Evolutionary conservation across 1,140 invertebrate genomes (phyloP).

Genomic region (Mesaphorura yosii): DNA sequence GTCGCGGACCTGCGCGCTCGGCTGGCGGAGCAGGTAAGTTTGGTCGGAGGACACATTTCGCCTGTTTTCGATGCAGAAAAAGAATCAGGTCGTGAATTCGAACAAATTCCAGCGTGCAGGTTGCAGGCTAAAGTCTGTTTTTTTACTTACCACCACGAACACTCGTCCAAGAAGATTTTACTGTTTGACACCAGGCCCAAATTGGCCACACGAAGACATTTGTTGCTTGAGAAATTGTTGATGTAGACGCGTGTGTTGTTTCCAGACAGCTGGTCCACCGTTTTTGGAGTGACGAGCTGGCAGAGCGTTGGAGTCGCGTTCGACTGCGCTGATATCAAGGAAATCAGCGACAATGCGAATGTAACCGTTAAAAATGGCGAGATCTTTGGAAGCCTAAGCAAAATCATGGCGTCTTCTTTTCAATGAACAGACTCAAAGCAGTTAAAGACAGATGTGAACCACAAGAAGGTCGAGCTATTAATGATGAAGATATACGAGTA

Average conservation of each 20-base stretch:
- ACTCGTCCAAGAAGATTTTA: slow-evolving; percentile 24
- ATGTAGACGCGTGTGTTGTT: neutral
- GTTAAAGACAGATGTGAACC: no score
- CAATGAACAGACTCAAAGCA: no score
- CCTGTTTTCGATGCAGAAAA: slow-evolving; percentile 2
- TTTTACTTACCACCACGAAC: slow-evolving; percentile 21
- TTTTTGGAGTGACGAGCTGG: neutral
- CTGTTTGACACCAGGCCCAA: slow-evolving; percentile 15
- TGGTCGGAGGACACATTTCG: no score
- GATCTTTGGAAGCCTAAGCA: no score
- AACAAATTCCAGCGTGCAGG: neutral
- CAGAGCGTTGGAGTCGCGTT: neutral
- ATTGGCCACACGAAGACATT: slow-evolving; percentile 19
- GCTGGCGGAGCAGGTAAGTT: no score
- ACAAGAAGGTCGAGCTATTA: no score
- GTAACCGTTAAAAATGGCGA: no score
- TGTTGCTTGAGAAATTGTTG: slow-evolving; percentile 26
- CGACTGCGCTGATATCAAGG: neutral
- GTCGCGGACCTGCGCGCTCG: no score
- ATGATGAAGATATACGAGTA: no score
- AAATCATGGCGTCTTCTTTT: neutral
- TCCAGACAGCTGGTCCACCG: neutral
- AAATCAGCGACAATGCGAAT: no score
- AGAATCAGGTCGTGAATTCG: neutral
- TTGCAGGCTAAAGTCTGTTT: neutral